phyloP scores from a whole-genome alignment of 2,797 vertebrate species.

The Mareca strepera region DNA sequence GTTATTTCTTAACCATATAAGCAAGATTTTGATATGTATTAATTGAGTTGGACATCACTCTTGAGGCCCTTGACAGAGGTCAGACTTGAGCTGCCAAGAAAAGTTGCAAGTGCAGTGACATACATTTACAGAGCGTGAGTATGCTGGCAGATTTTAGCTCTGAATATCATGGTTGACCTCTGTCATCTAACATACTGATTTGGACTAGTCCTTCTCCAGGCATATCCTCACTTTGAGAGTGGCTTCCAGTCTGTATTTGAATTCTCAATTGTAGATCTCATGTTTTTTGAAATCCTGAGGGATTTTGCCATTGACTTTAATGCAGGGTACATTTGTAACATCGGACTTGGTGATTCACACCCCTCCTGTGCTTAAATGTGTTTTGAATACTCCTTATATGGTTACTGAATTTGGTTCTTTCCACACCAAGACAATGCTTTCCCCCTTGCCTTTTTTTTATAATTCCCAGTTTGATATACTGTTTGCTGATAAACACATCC shows the following conservation, averaged over 20 bases:
- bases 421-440: not conserved
- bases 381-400: not conserved
- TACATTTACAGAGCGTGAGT: not conserved
- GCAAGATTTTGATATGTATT: not conserved
- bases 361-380: not conserved
- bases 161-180: not conserved
- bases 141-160: not conserved
- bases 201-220: not conserved
- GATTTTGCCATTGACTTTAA: not conserved
- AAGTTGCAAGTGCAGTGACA: not conserved
- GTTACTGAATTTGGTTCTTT: not conserved
- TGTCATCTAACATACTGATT: not conserved
- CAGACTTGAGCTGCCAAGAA: not conserved
- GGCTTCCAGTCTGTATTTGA: not conserved
- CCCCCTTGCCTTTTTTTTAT: not conserved
- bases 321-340: not conserved
- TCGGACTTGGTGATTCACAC: not conserved
- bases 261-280: not conserved
- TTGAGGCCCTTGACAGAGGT: conserved; percentile 3
- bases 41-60: not conserved
- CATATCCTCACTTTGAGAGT: not conserved
- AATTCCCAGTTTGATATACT: not conserved
- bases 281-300: not conserved
- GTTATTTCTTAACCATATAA: not conserved
- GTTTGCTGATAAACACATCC: not conserved